Evolutionary conservation across 2,113 vertebrate species (phyloP), one percentile per base, ranked within the genome.

Genomic region (Notechis scutatus): DNA sequence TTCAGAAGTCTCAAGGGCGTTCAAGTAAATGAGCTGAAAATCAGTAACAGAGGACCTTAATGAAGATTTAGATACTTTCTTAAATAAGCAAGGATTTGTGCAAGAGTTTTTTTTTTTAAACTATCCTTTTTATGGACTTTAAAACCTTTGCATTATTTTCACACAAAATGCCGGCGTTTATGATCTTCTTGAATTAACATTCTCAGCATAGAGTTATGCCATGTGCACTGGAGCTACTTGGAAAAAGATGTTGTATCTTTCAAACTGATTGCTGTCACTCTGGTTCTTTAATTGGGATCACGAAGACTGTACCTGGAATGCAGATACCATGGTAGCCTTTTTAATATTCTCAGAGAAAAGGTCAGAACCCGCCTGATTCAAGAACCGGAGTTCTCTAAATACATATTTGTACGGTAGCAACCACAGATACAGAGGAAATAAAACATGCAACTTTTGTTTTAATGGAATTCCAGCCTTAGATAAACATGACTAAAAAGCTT

Each of bases 141-240:
- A 88, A 88, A 92, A 61, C 24, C 91, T 81, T 74, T 92, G 59
- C 59, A 55, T 92, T 74, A 92, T 88, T 88, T 88, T 39, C 47
- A 7, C 59, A 74, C 21, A 20, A 42, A 92, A 45, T 29, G 47
- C 59, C 21, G 23, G 59, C 59, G 45, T 74, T 92, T 92, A 92
- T 74, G 59, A 74, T 88, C 47, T 88, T 92, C 54, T 59, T 56
- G 86, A 88, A 88, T 92, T 88, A 92, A 92, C 88, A 88, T 88
- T 69, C 91, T 74, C 88, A 55, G 59, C n/a, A 11, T 50, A 56
- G 59, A 69, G 34, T 88, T 69, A 92, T 87, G 64, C 69, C 54
- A 52, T 87, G 55, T 88, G 91, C 91, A 45, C 3, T 14, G 86
- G 56, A 88, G 47, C 45, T 50, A 69, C n/a, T 69, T 24, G n/a